phyloP scores from a whole-genome alignment of 2,113 vertebrate genomes.

The Corythoichthys haematopterus region DNA sequence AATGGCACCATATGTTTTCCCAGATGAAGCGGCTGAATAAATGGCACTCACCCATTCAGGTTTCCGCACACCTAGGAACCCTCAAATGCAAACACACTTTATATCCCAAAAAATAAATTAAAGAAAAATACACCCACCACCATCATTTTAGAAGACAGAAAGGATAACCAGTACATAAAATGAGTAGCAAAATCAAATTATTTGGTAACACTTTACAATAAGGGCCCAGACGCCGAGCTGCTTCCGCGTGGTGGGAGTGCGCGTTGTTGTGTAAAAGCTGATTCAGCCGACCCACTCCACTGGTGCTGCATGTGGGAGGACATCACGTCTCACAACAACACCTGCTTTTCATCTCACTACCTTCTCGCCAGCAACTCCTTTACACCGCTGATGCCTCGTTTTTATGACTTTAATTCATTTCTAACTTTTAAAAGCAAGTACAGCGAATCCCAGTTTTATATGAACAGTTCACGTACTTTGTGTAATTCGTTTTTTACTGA shows the following conservation, averaged over 20 bases:
- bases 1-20: conserved; percentile 94
- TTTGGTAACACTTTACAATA: too few species aligned
- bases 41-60: conserved; percentile 74
- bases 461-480: neutral
- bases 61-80: conserved; percentile 69
- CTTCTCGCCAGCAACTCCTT: neutral
- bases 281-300: conserved; percentile 45
- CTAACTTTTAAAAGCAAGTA: neutral
- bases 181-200: too few species aligned
- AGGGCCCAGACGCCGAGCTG: conserved; percentile 31
- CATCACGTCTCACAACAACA: conserved; percentile 9
- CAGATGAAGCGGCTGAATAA: conserved; percentile 82
- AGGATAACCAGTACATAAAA: too few species aligned
- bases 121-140: conserved; percentile 39
- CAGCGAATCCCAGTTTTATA: neutral
- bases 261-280: conserved; percentile 44
- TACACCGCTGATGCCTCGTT: neutral
- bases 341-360: conserved; percentile 3
- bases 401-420: neutral
- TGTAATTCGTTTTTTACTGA: conserved; percentile 10
- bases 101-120: conserved; percentile 60
- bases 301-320: conserved; percentile 35
- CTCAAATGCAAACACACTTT: conserved; percentile 58
- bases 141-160: conserved; percentile 55
- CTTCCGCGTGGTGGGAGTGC: conserved; percentile 29